Conservation (phyloP, 1,140 invertebrate genomes). For the Macrocentrus cingulum region DNA sequence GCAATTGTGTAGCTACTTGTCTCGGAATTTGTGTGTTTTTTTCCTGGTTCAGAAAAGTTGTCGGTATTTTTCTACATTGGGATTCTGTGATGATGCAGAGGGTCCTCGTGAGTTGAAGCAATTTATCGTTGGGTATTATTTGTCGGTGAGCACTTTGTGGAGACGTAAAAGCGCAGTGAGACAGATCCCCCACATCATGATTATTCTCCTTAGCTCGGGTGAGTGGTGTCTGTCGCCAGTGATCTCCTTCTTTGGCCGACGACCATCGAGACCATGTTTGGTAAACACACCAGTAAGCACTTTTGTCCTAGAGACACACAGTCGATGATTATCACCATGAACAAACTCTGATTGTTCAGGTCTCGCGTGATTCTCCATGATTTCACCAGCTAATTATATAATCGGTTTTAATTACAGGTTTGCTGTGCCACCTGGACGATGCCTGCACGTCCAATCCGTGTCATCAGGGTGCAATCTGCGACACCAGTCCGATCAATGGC, state of each 20-base stretch:
- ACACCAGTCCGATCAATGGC: conserved; percentile 93
- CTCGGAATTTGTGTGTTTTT: too few species aligned
- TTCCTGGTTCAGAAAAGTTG: too few species aligned
- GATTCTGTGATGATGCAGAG: neutral
- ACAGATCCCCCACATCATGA: conserved; percentile 15
- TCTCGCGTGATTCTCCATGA: neutral
- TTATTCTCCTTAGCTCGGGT: conserved; percentile 4
- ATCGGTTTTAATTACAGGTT: conserved; percentile 57
- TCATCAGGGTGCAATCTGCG: conserved; percentile 89
- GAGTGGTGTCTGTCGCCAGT: conserved; percentile 29
- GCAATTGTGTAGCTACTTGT: too few species aligned
- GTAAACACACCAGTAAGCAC: conserved; percentile 23
- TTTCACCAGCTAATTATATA: neutral
- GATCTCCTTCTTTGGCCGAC: conserved; percentile 48
- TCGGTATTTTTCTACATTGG: neutral
- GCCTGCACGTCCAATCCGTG: conserved; percentile 97
- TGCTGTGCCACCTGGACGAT: conserved; percentile 94
- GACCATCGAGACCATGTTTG: conserved; percentile 34
- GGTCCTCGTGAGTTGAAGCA: neutral
- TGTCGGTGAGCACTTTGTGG: conserved; percentile 24
- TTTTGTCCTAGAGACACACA: conserved; percentile 43
- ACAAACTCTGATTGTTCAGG: too few species aligned
- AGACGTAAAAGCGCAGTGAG: conserved; percentile 15
- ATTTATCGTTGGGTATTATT: conserved; percentile 24
- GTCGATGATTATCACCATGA: too few species aligned